phyloP scores from a whole-genome alignment of 1,140 invertebrate genomes.

The Drosophila nebulosa region DNA sequence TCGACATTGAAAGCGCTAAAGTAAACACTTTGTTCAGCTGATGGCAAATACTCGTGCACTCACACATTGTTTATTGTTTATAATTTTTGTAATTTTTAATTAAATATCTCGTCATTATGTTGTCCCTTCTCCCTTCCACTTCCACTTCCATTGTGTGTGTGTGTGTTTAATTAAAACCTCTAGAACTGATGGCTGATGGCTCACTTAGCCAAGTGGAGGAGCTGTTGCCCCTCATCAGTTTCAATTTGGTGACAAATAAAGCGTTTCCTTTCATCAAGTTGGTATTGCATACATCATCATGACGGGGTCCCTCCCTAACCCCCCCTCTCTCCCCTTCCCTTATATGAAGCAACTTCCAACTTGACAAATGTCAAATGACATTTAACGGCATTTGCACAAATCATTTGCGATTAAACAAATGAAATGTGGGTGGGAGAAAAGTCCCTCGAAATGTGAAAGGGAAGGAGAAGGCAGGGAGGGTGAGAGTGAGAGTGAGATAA shows the following conservation, averaged over 20 bases:
- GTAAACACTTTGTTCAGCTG: conserved; percentile 61
- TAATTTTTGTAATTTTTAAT: conserved; percentile 76
- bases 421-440: conserved; percentile 7
- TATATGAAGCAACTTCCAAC: conserved; percentile 22
- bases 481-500: no score
- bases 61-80: conserved; percentile 59
- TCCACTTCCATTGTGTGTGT: neutral
- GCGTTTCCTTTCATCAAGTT: conserved; percentile 45
- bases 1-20: conserved; percentile 45
- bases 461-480: neutral
- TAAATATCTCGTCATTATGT: conserved; percentile 59
- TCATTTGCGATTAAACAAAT: conserved; percentile 75
- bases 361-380: conserved; percentile 69
- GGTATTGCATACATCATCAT: neutral
- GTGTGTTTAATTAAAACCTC: conserved; percentile 42
- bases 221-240: conserved; percentile 44
- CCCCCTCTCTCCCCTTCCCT: no score
- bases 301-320: no score
- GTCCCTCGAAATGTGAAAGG: conserved; percentile 1
- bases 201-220: conserved; percentile 46
- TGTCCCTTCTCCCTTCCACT: neutral
- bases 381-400: conserved; percentile 73
- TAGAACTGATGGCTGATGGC: conserved; percentile 58
- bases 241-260: conserved; percentile 55
- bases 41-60: conserved; percentile 11